Percentiles rank a stretch among this genome's conserved stretches.
phyloP scores from a whole-genome alignment of 2,797 vertebrate species.

The Clarias pachynema region DNA sequence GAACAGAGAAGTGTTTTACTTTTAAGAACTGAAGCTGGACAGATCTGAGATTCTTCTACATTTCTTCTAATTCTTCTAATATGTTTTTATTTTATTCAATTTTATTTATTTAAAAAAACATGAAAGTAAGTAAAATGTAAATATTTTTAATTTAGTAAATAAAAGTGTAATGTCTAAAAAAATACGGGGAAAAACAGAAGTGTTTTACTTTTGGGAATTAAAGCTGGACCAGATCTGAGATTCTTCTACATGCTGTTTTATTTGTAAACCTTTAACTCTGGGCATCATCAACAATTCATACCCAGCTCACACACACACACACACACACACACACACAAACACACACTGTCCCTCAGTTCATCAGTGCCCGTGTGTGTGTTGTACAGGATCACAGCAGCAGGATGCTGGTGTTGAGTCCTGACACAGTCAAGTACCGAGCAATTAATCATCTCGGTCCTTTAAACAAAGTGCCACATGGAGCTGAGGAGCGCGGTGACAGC shows the following conservation, averaged over 20 bases:
- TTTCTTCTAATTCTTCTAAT: too few species aligned
- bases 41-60: background rate
- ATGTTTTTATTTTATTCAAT: too few species aligned
- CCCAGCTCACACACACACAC: background rate
- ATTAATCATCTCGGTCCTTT: constrained; percentile 77
- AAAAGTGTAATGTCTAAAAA: background rate
- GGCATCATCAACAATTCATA: background rate
- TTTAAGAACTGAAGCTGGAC: background rate
- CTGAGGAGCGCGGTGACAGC: constrained; percentile 59
- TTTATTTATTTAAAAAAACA: too few species aligned
- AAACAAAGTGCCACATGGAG: constrained; percentile 68
- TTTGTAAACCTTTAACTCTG: background rate
- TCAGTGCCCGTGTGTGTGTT: constrained; percentile 43
- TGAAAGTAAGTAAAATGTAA: too few species aligned
- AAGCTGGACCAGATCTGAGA: background rate
- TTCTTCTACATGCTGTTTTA: background rate
- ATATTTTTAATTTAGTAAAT: too few species aligned
- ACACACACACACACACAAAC: background rate
- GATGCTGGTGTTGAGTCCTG: constrained; percentile 67
- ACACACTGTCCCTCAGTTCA: constrained; percentile 27
- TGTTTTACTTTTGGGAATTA: background rate
- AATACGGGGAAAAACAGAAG: background rate
- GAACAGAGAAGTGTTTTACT: background rate
- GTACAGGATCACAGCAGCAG: constrained; percentile 14
- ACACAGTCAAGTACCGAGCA: constrained; percentile 78